Evolutionary conservation across 1,140 invertebrate genomes (phyloP), one percentile per base, ranked within the genome.

Genomic region (Drosophila miranda): DNA sequence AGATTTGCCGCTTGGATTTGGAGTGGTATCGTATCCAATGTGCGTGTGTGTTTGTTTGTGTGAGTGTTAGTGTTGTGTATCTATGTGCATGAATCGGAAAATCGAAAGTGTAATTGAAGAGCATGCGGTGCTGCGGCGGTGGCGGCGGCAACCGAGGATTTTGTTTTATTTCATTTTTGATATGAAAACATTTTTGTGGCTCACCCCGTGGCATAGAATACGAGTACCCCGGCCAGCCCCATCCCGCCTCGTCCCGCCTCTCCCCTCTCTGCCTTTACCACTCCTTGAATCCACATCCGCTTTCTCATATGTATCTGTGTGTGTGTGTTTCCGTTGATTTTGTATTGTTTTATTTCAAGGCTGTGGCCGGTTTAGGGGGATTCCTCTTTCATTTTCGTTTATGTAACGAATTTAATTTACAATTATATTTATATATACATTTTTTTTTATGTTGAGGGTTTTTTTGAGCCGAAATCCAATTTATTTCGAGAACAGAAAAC

Each of bases 111-210:
- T 87, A 87, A 87, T 87, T 87, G 82, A 87, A 86, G 78, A 87
- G 82, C 83, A 80, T 83, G 60, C 78, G 87, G 60, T 83, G 60
- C 74, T 86, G 60, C 75, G 74, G 81, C 74, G 81, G 61, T 58
- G 71, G 63, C 78, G 81, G 60, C 75, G 74, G 81, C 74, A 77
- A 64, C 58, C 75, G 67, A 62, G 77, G 73, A 70, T 81, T 86
- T 86, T 86, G 81, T 86, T 86, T 86, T 87, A 86, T 86, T 87
- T 86, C 77, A 86, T 86, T 81, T 86, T 87, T 86, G 81, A 86
- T 87, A 87, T 86, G 52, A 81, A 86, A 86, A 87, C 81, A 86
- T 87, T 86, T 81, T 86, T 87, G 82, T 66, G 61, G 75, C 77
- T 45, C 70, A 63, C 71, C 70, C 61, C 60, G 45, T 38, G 34